These are phyloP conservation scores for Erebia palarica DNA, from an alignment of 2,888 invertebrate genomes.

Conservation along the genomic window DNA sequence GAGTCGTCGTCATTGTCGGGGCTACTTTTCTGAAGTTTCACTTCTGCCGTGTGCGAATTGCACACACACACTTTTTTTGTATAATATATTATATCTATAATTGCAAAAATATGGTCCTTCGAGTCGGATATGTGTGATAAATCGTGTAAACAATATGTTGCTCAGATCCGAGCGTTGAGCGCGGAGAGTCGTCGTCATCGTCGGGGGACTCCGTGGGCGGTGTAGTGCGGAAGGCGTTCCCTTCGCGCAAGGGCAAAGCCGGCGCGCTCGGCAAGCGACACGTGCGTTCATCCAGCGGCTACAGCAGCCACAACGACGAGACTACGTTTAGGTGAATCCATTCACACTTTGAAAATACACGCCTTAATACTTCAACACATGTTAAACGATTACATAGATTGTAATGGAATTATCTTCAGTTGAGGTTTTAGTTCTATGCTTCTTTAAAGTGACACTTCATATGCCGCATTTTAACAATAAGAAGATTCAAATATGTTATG, in stretches of 20 bases:
- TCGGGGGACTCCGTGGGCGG: slow-evolving; percentile 89
- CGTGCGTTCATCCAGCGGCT: slow-evolving; percentile 90
- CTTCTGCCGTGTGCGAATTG: no score
- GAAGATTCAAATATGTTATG: background rate
- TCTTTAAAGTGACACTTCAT: slow-evolving; percentile 1
- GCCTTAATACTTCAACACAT: background rate
- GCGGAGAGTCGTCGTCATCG: slow-evolving; percentile 90
- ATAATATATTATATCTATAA: no score
- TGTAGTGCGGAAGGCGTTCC: slow-evolving; percentile 86
- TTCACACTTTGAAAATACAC: slow-evolving; percentile 21
- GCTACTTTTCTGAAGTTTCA: slow-evolving; percentile 28
- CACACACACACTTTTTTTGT: no score
- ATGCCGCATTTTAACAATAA: background rate
- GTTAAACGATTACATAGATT: background rate
- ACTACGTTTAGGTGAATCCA: slow-evolving; percentile 87
- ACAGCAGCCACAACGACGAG: slow-evolving; percentile 92
- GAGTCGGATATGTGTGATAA: background rate
- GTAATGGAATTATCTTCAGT: background rate
- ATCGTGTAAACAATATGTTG: slow-evolving; percentile 12
- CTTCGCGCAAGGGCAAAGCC: slow-evolving; percentile 86
- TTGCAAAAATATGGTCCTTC: background rate
- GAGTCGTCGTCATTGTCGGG: slow-evolving; percentile 91
- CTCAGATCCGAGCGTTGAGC: slow-evolving; percentile 82
- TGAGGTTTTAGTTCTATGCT: background rate
- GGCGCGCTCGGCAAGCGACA: slow-evolving; percentile 86